A percentile compares a stretch with the other conserved stretches of the same genome.
These are phyloP conservation scores for Panulirus ornatus DNA, from an alignment of 1,140 invertebrate species.

Conservation along the genomic window DNA sequence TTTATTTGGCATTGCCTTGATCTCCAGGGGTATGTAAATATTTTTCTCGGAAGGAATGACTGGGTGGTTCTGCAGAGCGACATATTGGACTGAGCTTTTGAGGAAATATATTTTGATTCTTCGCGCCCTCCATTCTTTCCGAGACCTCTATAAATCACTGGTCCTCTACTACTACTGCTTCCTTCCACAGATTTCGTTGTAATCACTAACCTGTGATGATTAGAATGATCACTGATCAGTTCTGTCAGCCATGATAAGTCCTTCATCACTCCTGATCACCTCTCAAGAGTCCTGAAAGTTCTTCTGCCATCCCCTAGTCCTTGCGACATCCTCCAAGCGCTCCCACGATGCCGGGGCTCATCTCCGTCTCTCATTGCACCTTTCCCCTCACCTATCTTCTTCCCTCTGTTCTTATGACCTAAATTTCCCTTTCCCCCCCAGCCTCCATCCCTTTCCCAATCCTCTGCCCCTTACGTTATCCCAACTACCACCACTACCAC, in stretches of 20 bases:
- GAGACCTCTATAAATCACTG: not conserved
- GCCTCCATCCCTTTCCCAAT: no score
- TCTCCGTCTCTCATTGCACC: no score
- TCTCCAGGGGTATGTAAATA: not conserved
- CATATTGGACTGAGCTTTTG: not conserved
- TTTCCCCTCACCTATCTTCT: no score
- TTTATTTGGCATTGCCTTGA: not conserved
- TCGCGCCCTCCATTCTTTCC: not conserved
- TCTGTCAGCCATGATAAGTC: not conserved
- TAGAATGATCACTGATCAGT: not conserved
- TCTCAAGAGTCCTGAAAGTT: not conserved
- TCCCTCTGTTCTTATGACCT: no score
- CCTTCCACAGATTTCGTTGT: not conserved
- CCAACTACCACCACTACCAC: no score
- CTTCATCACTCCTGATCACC: not conserved
- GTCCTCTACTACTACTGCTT: not conserved
- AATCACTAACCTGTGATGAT: not conserved
- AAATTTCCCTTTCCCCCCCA: no score
- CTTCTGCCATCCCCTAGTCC: no score
- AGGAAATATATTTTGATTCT: not conserved
- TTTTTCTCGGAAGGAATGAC: not conserved
- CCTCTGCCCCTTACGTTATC: no score
- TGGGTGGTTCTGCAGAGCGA: not conserved
- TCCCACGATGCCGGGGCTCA: no score
- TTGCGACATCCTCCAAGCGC: no score